Evolutionary conservation across 2,797 vertebrate species (phyloP).

Genomic region (Amblyraja radiata): DNA sequence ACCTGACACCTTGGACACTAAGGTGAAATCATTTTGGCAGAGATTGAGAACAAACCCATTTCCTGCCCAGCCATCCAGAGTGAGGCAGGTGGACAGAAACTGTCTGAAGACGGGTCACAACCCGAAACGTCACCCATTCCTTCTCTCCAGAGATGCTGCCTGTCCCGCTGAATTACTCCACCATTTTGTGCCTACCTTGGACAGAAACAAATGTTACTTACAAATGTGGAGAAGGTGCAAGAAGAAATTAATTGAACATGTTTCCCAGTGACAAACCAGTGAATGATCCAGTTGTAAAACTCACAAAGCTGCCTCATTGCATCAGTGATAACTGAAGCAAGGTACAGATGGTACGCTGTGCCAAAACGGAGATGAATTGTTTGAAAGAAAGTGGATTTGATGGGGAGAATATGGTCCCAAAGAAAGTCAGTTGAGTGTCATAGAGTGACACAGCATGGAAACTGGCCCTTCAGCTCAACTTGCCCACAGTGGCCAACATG

Average conservation of each 20-base stretch:
- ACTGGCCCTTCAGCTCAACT: too few species aligned
- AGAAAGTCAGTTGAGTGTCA: too few species aligned
- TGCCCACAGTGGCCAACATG: too few species aligned
- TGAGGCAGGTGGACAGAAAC: background rate
- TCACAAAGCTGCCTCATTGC: background rate
- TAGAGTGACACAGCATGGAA: too few species aligned
- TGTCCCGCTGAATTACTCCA: too few species aligned
- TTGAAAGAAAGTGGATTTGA: background rate
- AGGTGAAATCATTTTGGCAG: background rate
- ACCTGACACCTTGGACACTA: background rate
- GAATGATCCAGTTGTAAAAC: background rate
- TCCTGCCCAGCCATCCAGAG: background rate
- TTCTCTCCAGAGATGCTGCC: too few species aligned
- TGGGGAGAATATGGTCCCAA: too few species aligned
- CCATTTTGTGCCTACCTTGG: too few species aligned
- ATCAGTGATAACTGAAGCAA: background rate
- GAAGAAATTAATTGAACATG: background rate
- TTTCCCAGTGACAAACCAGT: background rate
- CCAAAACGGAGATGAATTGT: background rate
- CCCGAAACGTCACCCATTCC: too few species aligned
- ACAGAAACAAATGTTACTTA: background rate
- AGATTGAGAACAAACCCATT: background rate
- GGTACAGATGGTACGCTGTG: background rate
- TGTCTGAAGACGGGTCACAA: too few species aligned
- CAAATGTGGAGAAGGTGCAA: background rate